Evolutionary conservation across 2,888 invertebrate species (phyloP).

Genomic region (Drosophila bunnanda): DNA sequence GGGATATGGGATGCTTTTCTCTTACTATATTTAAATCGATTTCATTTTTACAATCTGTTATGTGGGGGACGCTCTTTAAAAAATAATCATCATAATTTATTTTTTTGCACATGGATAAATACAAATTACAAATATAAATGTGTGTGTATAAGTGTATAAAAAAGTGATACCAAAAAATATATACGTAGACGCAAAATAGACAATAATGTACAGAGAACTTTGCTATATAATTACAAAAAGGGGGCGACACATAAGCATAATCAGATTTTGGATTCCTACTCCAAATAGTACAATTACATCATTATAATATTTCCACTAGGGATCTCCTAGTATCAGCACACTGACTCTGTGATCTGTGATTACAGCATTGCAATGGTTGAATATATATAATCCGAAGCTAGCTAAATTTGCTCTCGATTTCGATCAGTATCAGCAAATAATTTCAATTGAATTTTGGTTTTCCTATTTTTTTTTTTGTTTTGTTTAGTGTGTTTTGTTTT

Average conservation of each 20-base stretch:
- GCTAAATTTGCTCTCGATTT: constrained; percentile 45
- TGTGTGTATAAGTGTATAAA: constrained; percentile 48
- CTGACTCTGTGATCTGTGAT: constrained; percentile 67
- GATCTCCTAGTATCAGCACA: constrained; percentile 54
- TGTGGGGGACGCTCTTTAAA: constrained; percentile 50
- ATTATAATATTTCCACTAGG: constrained; percentile 6
- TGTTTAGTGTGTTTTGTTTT: constrained; percentile 23
- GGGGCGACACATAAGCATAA: constrained; percentile 62
- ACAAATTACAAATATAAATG: constrained; percentile 73
- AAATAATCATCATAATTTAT: constrained; percentile 77
- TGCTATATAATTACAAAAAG: constrained; percentile 52
- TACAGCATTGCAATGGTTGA: constrained; percentile 37
- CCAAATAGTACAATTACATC: constrained; percentile 40
- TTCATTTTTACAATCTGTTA: constrained; percentile 60
- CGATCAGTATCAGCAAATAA: constrained; percentile 73
- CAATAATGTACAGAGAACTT: constrained; percentile 68
- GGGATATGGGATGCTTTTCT: constrained; percentile 17
- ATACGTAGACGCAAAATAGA: constrained; percentile 62
- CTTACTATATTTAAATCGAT: constrained; percentile 22
- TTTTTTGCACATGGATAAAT: constrained; percentile 77
- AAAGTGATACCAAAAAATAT: constrained; percentile 62
- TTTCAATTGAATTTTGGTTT: constrained; percentile 59
- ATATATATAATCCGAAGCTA: constrained; percentile 46
- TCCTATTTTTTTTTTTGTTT: constrained; percentile 27
- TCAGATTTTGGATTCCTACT: constrained; percentile 60